These are phyloP conservation scores for Trichacis sp. DNA, from an alignment of 2,888 invertebrate genomes.

Conservation along the genomic window DNA sequence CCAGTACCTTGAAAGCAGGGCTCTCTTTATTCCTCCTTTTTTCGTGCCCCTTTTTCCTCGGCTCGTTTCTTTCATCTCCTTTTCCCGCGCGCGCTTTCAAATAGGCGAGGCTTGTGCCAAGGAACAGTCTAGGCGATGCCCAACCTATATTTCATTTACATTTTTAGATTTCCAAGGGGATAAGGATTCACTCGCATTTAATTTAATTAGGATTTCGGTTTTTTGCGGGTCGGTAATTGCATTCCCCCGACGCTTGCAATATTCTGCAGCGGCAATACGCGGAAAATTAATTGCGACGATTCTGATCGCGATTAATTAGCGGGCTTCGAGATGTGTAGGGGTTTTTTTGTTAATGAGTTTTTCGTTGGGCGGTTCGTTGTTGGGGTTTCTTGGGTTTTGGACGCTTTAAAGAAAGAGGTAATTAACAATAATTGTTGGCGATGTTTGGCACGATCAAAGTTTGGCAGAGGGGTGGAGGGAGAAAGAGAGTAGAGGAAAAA, in stretches of 20 bases:
- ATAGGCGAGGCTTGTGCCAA: slow-evolving; percentile 29
- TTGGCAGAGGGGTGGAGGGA: no score
- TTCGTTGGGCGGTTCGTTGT: no score
- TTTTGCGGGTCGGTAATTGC: not conserved
- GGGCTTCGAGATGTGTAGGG: no score
- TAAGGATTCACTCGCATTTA: not conserved
- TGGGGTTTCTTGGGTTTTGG: no score
- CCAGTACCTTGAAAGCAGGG: slow-evolving; percentile 50
- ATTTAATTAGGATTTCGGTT: not conserved
- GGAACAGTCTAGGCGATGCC: slow-evolving; percentile 21
- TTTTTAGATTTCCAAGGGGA: not conserved
- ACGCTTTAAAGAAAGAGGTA: no score
- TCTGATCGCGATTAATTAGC: no score
- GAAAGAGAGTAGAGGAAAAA: no score
- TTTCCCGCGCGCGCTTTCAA: slow-evolving; percentile 8
- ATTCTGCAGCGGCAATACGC: no score
- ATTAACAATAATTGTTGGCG: no score
- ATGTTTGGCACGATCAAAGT: no score
- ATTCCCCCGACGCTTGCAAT: not conserved
- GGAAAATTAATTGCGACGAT: no score
- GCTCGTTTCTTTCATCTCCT: slow-evolving; percentile 3
- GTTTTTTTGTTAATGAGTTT: no score
- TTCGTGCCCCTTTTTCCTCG: not conserved
- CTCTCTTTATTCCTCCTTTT: slow-evolving; percentile 35
- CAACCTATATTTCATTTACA: slow-evolving; percentile 21